Conservation (phyloP, 2,797 vertebrate species). For the Uromys caudimaculatus region DNA sequence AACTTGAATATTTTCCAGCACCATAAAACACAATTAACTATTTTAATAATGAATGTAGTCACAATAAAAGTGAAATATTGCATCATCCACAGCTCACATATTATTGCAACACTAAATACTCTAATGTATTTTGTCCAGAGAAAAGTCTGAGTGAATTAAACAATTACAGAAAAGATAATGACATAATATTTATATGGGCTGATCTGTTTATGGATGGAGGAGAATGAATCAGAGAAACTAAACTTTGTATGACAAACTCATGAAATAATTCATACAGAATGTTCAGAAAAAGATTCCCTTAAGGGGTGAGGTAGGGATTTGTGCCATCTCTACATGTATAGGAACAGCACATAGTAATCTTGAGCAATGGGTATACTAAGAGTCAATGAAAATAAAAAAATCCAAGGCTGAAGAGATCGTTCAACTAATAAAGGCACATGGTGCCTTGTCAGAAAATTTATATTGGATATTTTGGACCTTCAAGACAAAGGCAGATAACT, state of each 20-base stretch:
- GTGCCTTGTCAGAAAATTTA: background rate
- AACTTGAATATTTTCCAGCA: background rate
- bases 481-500: background rate
- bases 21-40: background rate
- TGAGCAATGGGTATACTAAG: no score
- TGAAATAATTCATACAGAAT: background rate
- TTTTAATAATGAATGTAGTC: background rate
- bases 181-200: background rate
- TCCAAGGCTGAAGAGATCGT: no score
- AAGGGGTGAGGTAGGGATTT: background rate
- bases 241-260: background rate
- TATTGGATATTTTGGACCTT: background rate
- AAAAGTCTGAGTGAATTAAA: background rate
- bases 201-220: background rate
- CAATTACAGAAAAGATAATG: background rate
- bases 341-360: background rate
- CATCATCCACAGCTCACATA: background rate
- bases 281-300: background rate
- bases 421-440: background rate
- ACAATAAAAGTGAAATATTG: slow-evolving; percentile 2
- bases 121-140: background rate
- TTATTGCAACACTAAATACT: background rate
- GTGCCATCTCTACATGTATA: background rate
- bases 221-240: background rate
- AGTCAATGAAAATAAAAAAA: background rate